Evolutionary conservation across 1,140 invertebrate genomes (phyloP).

Genomic region (Hyposmocoma kahamanoa): DNA sequence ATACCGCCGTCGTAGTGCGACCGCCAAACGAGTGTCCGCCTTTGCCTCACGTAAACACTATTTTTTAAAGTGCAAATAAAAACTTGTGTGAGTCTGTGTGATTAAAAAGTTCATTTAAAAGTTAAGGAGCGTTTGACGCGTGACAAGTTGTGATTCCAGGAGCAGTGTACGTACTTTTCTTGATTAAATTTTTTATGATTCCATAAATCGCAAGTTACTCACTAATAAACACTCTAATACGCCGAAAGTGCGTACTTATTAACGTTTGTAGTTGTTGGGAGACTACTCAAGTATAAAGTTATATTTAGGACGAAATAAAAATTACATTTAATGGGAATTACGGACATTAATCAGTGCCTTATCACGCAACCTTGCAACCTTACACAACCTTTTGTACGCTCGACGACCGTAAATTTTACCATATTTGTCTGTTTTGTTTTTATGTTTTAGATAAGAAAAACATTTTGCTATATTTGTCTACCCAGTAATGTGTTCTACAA

Average conservation of each 20-base stretch:
- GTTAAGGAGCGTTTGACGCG: too few relatives aligned
- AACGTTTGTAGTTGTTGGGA: too few relatives aligned
- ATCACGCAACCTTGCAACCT: slow-evolving; percentile 23
- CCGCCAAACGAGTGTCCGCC: slow-evolving; percentile 5
- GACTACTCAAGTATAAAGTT: too few relatives aligned
- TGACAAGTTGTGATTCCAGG: background rate
- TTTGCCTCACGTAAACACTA: slow-evolving; percentile 26
- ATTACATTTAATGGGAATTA: slow-evolving; percentile 27
- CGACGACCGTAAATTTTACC: background rate
- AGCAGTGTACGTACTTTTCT: background rate
- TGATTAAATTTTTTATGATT: background rate
- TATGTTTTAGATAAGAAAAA: background rate
- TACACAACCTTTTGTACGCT: slow-evolving; percentile 12
- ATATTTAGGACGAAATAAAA: slow-evolving; percentile 12
- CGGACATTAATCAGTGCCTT: slow-evolving; percentile 21
- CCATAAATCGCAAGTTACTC: too few relatives aligned
- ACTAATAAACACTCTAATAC: too few relatives aligned
- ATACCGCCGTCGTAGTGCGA: slow-evolving; percentile 8
- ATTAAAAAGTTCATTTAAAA: too few relatives aligned
- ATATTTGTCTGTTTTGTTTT: background rate
- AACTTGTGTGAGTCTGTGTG: background rate
- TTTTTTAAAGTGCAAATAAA: slow-evolving; percentile 1
- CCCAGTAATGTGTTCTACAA: too few relatives aligned
- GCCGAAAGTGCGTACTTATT: too few relatives aligned
- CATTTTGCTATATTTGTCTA: background rate